Evolutionary conservation across 2,797 vertebrate species (phyloP).

Genomic region (Melopsittacus undulatus): DNA sequence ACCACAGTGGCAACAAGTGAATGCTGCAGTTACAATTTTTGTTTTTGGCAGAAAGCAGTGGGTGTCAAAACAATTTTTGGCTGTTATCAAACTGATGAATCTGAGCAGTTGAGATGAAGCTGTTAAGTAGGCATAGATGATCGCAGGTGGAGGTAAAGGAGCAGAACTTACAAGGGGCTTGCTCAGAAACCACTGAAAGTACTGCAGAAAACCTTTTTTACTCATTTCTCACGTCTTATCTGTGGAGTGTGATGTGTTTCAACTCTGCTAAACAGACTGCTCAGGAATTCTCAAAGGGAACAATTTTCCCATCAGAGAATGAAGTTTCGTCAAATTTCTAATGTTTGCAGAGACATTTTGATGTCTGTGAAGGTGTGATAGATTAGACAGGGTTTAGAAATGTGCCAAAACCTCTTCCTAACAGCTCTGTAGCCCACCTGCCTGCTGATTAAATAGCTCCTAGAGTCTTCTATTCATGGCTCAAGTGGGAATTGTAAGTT

Average conservation of each 20-base stretch:
- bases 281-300: background rate
- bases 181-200: background rate
- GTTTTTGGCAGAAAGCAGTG: background rate
- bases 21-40: background rate
- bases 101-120: slow-evolving; percentile 14
- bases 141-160: slow-evolving; percentile 1
- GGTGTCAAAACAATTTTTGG: slow-evolving; percentile 47
- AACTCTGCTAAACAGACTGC: background rate
- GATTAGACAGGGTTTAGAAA: background rate
- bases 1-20: background rate
- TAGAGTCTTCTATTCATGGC: background rate
- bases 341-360: background rate
- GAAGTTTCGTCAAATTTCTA: background rate
- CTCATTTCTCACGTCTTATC: background rate
- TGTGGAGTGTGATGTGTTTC: background rate
- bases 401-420: background rate
- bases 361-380: background rate
- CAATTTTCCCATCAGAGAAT: background rate
- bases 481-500: background rate
- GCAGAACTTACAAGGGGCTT: background rate
- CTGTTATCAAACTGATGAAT: slow-evolving; percentile 52
- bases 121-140: slow-evolving; percentile 25
- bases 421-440: background rate
- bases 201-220: background rate
- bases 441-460: background rate